Evolutionary conservation across 30 jellyfish, hydroid and myxozoan genomes (phyloP).

Genomic region (Cassiopea andromeda): DNA sequence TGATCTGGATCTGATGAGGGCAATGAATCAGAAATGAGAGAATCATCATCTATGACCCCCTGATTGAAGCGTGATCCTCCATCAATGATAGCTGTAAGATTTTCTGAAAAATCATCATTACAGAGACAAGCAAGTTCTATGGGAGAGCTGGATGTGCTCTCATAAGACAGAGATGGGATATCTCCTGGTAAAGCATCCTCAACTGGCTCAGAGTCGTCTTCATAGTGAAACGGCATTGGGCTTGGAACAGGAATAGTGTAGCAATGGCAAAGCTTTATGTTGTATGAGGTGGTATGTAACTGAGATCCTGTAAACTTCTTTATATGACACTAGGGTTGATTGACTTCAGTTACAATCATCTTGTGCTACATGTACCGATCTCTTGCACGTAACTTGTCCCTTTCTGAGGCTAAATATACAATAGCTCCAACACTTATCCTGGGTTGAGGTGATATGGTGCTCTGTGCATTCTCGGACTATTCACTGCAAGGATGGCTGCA

Average conservation of each 20-base stretch:
- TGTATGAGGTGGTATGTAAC: too few species aligned
- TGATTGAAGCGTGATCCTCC: neutral
- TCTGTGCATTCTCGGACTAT: neutral
- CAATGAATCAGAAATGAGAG: neutral
- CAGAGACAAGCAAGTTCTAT: neutral
- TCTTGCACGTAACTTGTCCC: constrained; percentile 9
- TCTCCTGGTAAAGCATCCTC: neutral
- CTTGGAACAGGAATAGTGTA: too few species aligned
- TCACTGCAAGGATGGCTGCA: neutral
- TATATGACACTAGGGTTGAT: too few species aligned
- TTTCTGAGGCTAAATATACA: constrained; percentile 7
- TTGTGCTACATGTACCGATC: neutral
- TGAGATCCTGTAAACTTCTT: too few species aligned
- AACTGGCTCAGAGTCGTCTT: neutral
- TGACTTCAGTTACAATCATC: neutral
- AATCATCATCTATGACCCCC: neutral
- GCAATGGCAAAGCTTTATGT: too few species aligned
- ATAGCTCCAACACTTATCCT: constrained; percentile 1
- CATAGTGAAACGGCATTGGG: neutral
- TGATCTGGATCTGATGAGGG: neutral
- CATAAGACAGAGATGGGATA: neutral
- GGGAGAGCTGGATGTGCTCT: neutral
- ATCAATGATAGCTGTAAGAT: neutral
- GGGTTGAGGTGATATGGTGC: neutral
- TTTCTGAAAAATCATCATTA: neutral